Conservation (phyloP, 2,888 invertebrate genomes). For the Sphaerophoria taeniata region DNA sequence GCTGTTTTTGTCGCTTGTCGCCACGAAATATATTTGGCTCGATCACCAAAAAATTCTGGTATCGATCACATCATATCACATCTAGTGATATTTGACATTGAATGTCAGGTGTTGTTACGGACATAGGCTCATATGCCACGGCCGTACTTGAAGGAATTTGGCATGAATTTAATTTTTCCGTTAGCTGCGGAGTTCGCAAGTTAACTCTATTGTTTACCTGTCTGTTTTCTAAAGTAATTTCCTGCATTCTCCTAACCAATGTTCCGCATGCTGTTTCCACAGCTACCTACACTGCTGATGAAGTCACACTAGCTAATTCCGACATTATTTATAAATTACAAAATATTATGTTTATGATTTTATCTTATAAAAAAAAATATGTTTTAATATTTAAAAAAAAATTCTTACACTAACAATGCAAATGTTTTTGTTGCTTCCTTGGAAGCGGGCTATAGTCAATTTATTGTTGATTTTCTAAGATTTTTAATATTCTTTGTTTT, state of each 20-base stretch:
- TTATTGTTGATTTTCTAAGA: no score
- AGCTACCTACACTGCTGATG: slow-evolving; percentile 1
- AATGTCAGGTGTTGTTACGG: neutral
- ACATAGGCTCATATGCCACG: neutral
- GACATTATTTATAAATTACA: neutral
- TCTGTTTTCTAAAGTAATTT: neutral
- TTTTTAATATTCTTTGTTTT: no score
- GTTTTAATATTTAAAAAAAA: no score
- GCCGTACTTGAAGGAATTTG: neutral
- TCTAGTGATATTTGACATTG: neutral
- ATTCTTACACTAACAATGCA: no score
- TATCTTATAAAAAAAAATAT: no score
- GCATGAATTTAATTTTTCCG: neutral
- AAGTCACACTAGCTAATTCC: neutral
- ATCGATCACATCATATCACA: neutral
- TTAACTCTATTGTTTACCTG: neutral
- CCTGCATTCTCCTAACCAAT: neutral
- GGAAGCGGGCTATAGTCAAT: no score
- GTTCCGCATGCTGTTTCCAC: neutral
- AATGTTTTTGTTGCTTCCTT: no score
- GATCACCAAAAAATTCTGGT: slow-evolving; percentile 5
- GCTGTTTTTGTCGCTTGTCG: slow-evolving; percentile 28
- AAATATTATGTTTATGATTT: no score
- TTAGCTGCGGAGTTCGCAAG: neutral
- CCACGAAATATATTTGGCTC: slow-evolving; percentile 17